Evolutionary conservation across 2,888 invertebrate species (phyloP).

Genomic region (Tenthredo scrophulariae): DNA sequence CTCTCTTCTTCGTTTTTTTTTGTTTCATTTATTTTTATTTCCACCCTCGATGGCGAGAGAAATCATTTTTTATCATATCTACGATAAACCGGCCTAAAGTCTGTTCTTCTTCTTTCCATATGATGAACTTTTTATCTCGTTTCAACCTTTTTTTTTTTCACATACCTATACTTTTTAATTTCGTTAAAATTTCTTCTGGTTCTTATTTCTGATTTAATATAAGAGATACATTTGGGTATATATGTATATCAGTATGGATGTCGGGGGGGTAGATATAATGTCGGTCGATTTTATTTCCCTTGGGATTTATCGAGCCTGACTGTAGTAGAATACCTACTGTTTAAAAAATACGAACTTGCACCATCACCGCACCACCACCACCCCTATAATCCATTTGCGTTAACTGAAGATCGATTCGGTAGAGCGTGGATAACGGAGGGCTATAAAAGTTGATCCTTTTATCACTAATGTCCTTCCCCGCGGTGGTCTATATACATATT

Average conservation of each 20-base stretch:
- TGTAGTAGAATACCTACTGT: background rate
- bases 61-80: background rate
- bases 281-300: slow-evolving; percentile 24
- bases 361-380: background rate
- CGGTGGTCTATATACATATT: background rate
- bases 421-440: slow-evolving; percentile 47
- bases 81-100: background rate
- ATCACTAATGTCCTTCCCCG: slow-evolving; percentile 69
- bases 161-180: background rate
- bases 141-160: background rate
- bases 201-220: background rate
- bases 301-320: slow-evolving; percentile 5
- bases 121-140: background rate
- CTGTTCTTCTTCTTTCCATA: background rate
- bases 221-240: background rate
- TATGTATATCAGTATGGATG: background rate
- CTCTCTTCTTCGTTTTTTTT: background rate
- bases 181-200: background rate
- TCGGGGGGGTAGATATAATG: background rate
- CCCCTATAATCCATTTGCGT: slow-evolving; percentile 48
- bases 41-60: background rate
- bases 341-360: slow-evolving; percentile 30
- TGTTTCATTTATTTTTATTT: too few species aligned
- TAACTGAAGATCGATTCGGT: slow-evolving; percentile 51
- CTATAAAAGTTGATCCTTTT: slow-evolving; percentile 75